Conservation (phyloP, 2,888 invertebrate genomes). For the Poecilobothrus nobilitatus region DNA sequence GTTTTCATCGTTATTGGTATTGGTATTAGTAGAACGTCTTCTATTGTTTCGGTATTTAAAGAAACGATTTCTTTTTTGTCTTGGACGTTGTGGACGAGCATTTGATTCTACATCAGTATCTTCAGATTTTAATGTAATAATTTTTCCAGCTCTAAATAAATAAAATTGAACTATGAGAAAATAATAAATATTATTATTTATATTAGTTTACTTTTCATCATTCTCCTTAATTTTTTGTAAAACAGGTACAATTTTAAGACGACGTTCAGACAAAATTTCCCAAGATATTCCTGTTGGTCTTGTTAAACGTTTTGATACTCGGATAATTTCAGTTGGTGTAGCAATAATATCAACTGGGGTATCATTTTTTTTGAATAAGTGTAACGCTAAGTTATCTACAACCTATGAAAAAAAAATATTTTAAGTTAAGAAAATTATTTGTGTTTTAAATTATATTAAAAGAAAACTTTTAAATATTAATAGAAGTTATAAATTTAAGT, state of each 20-base stretch:
- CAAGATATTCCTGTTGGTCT: conserved; percentile 71
- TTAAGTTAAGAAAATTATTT: too few relatives aligned
- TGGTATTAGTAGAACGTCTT: conserved; percentile 30
- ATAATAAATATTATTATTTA: background rate
- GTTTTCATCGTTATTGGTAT: conserved; percentile 38
- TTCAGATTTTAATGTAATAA: conserved; percentile 56
- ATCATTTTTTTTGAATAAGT: conserved; percentile 70
- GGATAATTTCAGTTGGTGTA: conserved; percentile 70
- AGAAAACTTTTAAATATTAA: too few relatives aligned
- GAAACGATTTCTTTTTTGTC: conserved; percentile 45
- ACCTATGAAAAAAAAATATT: conserved; percentile 44
- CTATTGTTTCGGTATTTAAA: conserved; percentile 20
- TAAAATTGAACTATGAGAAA: background rate
- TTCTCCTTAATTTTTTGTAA: conserved; percentile 59
- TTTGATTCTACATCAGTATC: conserved; percentile 62
- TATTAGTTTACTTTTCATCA: conserved; percentile 54
- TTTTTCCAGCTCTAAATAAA: conserved; percentile 49
- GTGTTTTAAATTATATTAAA: too few relatives aligned
- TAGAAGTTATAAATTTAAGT: too few relatives aligned
- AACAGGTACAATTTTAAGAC: conserved; percentile 63
- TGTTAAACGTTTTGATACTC: conserved; percentile 49
- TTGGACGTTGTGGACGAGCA: conserved; percentile 40
- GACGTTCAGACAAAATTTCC: conserved; percentile 64
- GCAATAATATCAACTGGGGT: conserved; percentile 79
- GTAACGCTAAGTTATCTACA: conserved; percentile 62